Percentiles rank a stretch among this genome's conserved stretches.
Conservation (phyloP, 1,140 invertebrate species). For the Plectrocnemia conspersa region DNA sequence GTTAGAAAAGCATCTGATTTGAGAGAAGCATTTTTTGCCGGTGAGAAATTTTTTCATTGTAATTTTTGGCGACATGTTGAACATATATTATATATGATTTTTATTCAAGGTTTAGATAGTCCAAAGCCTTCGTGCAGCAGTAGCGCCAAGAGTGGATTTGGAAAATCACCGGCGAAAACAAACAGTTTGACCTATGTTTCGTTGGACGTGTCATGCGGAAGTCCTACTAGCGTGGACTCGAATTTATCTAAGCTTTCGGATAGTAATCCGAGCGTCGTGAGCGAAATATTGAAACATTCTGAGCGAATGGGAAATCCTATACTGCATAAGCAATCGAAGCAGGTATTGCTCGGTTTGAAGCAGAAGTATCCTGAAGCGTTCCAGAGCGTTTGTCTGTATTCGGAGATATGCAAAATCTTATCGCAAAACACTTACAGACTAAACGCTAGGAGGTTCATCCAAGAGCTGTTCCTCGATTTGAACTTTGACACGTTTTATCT, state of each 20-base stretch:
- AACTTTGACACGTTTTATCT: slow-evolving; percentile 61
- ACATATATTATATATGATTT: slow-evolving; percentile 2
- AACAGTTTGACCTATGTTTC: slow-evolving; percentile 26
- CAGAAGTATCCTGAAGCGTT: slow-evolving; percentile 80
- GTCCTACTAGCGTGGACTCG: slow-evolving; percentile 37
- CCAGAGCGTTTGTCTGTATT: slow-evolving; percentile 88
- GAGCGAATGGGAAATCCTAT: slow-evolving; percentile 67
- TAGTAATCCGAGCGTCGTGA: slow-evolving; percentile 39
- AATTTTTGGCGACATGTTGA: not conserved
- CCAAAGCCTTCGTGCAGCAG: slow-evolving; percentile 28
- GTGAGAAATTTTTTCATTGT: slow-evolving; percentile 33
- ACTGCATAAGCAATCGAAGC: slow-evolving; percentile 60
- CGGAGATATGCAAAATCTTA: slow-evolving; percentile 79
- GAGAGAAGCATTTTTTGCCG: slow-evolving; percentile 48
- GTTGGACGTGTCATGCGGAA: slow-evolving; percentile 32
- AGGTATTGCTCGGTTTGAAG: slow-evolving; percentile 72
- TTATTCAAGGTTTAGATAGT: slow-evolving; percentile 30
- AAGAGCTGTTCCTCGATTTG: slow-evolving; percentile 90
- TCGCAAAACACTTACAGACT: slow-evolving; percentile 77
- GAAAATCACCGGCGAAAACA: slow-evolving; percentile 25
- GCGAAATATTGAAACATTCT: slow-evolving; percentile 58
- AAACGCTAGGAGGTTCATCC: slow-evolving; percentile 78
- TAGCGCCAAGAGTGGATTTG: slow-evolving; percentile 17
- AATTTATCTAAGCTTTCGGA: slow-evolving; percentile 34
- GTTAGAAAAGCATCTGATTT: slow-evolving; percentile 40